phyloP scores from a whole-genome alignment of 2,888 invertebrate genomes.

The Agrotis ipsilon region DNA sequence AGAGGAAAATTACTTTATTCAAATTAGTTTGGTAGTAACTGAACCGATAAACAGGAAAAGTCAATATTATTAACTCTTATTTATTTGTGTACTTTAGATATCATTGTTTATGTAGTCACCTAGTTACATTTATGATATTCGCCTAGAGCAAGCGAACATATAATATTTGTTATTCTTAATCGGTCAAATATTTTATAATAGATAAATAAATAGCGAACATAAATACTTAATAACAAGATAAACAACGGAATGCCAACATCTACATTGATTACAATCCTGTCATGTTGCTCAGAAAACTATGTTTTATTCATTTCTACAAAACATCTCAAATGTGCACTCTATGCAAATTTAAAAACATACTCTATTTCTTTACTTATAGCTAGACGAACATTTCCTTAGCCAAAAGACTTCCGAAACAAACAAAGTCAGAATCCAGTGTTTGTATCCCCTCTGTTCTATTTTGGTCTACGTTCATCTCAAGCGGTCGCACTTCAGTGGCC shows the following conservation, averaged over 20 bases:
- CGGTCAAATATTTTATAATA: constrained; percentile 5
- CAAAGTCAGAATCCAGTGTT: constrained; percentile 37
- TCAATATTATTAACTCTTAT: constrained; percentile 23
- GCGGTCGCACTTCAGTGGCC: constrained; percentile 79
- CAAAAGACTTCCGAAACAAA: constrained; percentile 51
- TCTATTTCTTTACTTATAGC: constrained; percentile 4
- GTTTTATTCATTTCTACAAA: background rate
- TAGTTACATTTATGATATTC: constrained; percentile 7
- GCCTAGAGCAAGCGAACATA: background rate
- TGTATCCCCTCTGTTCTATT: constrained; percentile 59
- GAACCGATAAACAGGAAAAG: constrained; percentile 32
- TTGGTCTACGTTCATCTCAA: constrained; percentile 69
- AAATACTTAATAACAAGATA: no score
- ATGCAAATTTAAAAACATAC: constrained; percentile 6
- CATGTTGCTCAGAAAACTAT: no score
- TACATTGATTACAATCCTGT: no score
- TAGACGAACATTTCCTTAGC: background rate
- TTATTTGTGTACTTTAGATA: constrained; percentile 34
- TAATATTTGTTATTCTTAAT: constrained; percentile 11
- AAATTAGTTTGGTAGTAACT: background rate
- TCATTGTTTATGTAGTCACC: constrained; percentile 2
- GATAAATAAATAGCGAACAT: background rate
- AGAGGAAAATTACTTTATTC: constrained; percentile 18
- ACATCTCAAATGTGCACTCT: background rate
- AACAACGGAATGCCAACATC: no score